Evolutionary conservation across 2,888 invertebrate genomes (phyloP).

Genomic region (Noctua janthina): DNA sequence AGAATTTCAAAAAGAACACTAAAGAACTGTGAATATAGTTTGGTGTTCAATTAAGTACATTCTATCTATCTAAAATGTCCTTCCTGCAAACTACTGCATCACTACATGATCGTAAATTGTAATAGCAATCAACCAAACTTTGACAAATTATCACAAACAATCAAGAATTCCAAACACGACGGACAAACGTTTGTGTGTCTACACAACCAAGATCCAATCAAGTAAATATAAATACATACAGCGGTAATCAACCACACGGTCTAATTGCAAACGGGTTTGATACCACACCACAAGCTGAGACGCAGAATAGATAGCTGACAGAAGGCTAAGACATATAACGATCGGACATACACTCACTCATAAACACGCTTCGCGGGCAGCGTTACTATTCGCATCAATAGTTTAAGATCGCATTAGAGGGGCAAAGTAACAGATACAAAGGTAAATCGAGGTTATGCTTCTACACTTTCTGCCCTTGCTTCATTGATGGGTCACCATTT

Average conservation of each 20-base stretch:
- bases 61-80: neutral
- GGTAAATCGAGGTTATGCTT: neutral
- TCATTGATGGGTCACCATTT: neutral
- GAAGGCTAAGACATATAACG: neutral
- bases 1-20: neutral
- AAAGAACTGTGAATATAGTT: neutral
- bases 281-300: constrained; percentile 37
- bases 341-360: neutral
- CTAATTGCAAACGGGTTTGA: constrained; percentile 60
- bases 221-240: constrained; percentile 50
- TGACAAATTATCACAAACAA: constrained; percentile 25
- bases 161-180: constrained; percentile 19
- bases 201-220: constrained; percentile 53
- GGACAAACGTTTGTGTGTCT: constrained; percentile 24
- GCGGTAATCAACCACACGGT: constrained; percentile 62
- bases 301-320: neutral
- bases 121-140: neutral
- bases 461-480: neutral
- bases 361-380: neutral
- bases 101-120: neutral
- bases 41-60: neutral
- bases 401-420: neutral
- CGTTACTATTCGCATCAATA: neutral
- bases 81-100: neutral
- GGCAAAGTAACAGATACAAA: neutral